Evolutionary conservation across 2,797 vertebrate species (phyloP).

Genomic region (Girardinus metallicus): DNA sequence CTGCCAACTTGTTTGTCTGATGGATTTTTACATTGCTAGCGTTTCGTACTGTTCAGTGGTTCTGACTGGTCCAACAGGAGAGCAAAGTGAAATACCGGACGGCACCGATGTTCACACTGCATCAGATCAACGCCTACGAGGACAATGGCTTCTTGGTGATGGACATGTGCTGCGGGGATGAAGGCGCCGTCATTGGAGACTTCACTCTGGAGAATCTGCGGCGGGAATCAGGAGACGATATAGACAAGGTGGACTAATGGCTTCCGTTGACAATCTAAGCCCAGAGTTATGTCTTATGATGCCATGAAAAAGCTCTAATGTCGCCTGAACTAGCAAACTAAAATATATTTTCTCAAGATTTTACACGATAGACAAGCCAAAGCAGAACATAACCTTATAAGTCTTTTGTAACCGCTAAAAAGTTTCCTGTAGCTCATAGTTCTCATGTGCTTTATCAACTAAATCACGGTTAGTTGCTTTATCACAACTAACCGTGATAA

Average conservation of each 20-base stretch:
- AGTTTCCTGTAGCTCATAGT: neutral
- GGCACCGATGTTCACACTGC: conserved; percentile 84
- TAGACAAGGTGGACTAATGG: conserved; percentile 72
- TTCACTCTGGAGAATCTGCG: conserved; percentile 88
- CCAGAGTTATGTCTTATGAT: neutral
- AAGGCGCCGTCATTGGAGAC: conserved; percentile 79
- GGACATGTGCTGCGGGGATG: conserved; percentile 90
- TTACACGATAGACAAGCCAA: neutral
- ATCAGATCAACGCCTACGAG: conserved; percentile 95
- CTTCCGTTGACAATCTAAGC: neutral
- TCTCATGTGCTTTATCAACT: no score
- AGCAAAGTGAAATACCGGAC: conserved; percentile 81
- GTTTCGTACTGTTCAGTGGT: conserved; percentile 6
- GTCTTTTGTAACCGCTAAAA: neutral
- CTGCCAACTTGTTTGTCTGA: conserved; percentile 7
- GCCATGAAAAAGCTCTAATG: neutral
- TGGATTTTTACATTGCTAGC: neutral
- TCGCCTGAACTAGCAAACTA: neutral
- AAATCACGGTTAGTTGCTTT: no score
- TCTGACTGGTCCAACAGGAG: conserved; percentile 65
- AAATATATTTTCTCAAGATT: neutral
- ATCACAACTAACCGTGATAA: no score
- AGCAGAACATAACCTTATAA: neutral
- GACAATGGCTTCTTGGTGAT: conserved; percentile 87
- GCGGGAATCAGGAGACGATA: conserved; percentile 75